Conservation (phyloP, 37 sponge, comb jelly and placozoan species). For the Amphimedon queenslandica region DNA sequence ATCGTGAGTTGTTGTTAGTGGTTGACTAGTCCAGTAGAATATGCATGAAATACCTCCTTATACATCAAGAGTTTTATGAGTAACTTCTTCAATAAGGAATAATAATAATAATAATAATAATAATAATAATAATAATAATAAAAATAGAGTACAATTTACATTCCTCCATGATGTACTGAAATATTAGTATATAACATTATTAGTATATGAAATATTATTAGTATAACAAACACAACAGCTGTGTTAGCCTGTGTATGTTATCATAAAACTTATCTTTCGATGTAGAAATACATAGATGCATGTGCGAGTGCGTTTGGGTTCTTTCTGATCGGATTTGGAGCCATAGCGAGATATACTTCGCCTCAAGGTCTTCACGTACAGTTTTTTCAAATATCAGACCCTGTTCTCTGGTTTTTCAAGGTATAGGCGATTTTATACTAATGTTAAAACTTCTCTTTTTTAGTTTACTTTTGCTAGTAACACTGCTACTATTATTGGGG, state of each 20-base stretch:
- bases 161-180: no score
- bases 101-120: no score
- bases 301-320: constrained; percentile 51
- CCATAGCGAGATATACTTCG: constrained; percentile 52
- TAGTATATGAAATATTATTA: no score
- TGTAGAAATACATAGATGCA: constrained; percentile 48
- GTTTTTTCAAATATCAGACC: constrained; percentile 22
- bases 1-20: constrained; percentile 12
- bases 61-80: no score
- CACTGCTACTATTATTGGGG: constrained; percentile 66
- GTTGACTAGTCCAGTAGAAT: background rate
- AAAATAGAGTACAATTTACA: no score
- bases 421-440: background rate
- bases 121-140: no score
- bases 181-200: no score
- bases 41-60: no score
- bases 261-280: background rate
- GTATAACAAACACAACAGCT: no score
- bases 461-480: constrained; percentile 75
- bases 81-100: no score
- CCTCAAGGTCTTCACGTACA: constrained; percentile 11
- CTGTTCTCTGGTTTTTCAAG: constrained; percentile 43
- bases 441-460: constrained; percentile 6
- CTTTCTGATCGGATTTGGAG: constrained; percentile 30
- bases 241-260: background rate